phyloP scores from a whole-genome alignment of 2,113 vertebrate genomes.

The Hippocampus barbouri region DNA sequence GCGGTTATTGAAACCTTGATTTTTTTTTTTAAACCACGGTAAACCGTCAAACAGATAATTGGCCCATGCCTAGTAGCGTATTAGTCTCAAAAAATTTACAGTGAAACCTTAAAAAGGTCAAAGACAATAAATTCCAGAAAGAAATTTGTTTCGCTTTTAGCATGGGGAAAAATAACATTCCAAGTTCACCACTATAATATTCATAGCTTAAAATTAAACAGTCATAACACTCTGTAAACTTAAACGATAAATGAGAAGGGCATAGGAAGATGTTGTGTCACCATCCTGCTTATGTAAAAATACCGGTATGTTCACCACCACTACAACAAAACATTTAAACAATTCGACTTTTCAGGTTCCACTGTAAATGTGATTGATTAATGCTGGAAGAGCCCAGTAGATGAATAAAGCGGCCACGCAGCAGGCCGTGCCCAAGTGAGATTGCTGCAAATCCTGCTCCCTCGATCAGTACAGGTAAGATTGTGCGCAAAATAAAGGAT shows the following conservation, averaged over 20 bases:
- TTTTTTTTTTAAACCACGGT: too few species aligned
- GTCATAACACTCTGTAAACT: neutral
- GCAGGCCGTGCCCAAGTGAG: neutral
- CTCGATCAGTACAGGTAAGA: conserved; percentile 3
- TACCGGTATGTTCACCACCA: too few species aligned
- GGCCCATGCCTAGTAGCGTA: neutral
- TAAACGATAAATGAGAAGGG: neutral
- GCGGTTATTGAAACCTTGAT: too few species aligned
- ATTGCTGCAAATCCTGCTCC: conserved; percentile 32
- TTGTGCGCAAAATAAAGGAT: conserved; percentile 22
- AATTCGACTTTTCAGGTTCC: neutral
- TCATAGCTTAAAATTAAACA: neutral
- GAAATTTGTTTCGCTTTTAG: too few species aligned
- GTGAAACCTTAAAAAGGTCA: neutral
- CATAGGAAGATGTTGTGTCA: neutral
- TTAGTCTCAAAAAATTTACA: neutral
- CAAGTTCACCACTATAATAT: neutral
- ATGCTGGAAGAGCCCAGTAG: neutral
- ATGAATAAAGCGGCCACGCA: neutral
- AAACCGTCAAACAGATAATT: too few species aligned
- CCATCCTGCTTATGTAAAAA: too few species aligned
- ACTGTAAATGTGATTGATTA: conserved; percentile 1
- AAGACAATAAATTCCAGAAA: neutral
- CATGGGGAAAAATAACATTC: neutral
- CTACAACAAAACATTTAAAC: neutral